phyloP scores from a whole-genome alignment of 2,888 invertebrate species.

The Trichopoda pennipes region DNA sequence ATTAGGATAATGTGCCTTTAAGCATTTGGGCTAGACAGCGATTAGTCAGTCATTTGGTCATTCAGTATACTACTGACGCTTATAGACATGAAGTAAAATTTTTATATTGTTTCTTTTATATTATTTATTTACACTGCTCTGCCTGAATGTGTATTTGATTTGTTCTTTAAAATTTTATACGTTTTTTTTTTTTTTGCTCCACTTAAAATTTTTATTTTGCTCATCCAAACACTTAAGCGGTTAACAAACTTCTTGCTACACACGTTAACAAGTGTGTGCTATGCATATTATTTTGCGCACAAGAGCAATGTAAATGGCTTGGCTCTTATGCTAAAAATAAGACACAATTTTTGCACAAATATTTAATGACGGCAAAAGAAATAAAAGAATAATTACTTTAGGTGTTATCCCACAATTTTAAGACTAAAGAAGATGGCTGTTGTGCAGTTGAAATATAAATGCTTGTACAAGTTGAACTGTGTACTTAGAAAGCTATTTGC shows the following conservation, averaged over 20 bases:
- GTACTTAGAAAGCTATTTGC: conserved; percentile 28
- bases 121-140: not conserved
- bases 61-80: too few relatives aligned
- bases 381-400: conserved; percentile 30
- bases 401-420: conserved; percentile 42
- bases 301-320: conserved; percentile 6
- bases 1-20: too few relatives aligned
- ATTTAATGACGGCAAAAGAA: not conserved
- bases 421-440: conserved; percentile 19
- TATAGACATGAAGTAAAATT: too few relatives aligned
- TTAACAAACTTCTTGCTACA: not conserved
- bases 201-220: not conserved
- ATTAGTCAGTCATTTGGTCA: too few relatives aligned
- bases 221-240: not conserved
- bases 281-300: not conserved
- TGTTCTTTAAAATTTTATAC: not conserved
- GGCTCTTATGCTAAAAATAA: conserved; percentile 12
- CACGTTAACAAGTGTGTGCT: not conserved
- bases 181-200: not conserved
- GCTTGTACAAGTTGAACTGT: conserved; percentile 5
- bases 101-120: too few relatives aligned
- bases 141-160: not conserved
- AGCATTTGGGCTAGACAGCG: too few relatives aligned
- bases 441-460: conserved; percentile 15
- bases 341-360: conserved; percentile 7